phyloP scores from a whole-genome alignment of 2,888 invertebrate genomes.

The Eubasilissa splendida region DNA sequence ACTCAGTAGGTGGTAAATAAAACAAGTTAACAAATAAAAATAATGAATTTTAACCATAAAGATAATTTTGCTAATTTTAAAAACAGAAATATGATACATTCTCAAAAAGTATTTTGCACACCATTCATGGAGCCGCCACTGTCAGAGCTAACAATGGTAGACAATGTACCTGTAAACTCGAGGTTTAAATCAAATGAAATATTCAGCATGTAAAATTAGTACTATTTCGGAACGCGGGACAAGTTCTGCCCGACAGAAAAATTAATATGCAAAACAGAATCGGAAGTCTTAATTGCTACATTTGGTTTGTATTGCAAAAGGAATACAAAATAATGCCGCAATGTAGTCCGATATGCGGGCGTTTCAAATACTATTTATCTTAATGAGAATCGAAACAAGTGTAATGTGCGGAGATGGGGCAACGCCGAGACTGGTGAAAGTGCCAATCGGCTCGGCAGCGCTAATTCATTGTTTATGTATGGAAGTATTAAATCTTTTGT shows the following conservation, averaged over 20 bases:
- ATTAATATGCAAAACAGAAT: slow-evolving; percentile 21
- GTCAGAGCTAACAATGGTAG: not conserved
- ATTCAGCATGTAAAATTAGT: slow-evolving; percentile 7
- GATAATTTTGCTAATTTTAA: too few species aligned
- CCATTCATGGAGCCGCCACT: not conserved
- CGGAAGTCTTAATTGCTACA: slow-evolving; percentile 17
- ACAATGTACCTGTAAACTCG: not conserved
- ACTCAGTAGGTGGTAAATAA: too few species aligned
- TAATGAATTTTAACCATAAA: too few species aligned
- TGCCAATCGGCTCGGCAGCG: too few species aligned
- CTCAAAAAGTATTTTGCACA: too few species aligned
- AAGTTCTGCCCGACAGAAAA: not conserved
- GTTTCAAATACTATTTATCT: slow-evolving; percentile 2
- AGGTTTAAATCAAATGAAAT: slow-evolving; percentile 1
- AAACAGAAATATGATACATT: too few species aligned
- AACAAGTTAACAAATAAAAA: too few species aligned
- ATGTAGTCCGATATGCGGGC: not conserved
- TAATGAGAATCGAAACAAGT: not conserved
- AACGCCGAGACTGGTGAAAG: too few species aligned
- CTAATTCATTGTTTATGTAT: too few species aligned
- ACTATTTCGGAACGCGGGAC: not conserved
- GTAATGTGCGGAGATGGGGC: not conserved
- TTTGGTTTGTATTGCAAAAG: slow-evolving; percentile 15
- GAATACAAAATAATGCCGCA: slow-evolving; percentile 5
- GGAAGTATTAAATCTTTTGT: too few species aligned